These are phyloP conservation scores for Drepana falcataria DNA, from an alignment of 2,888 invertebrate genomes.

Conservation along the genomic window DNA sequence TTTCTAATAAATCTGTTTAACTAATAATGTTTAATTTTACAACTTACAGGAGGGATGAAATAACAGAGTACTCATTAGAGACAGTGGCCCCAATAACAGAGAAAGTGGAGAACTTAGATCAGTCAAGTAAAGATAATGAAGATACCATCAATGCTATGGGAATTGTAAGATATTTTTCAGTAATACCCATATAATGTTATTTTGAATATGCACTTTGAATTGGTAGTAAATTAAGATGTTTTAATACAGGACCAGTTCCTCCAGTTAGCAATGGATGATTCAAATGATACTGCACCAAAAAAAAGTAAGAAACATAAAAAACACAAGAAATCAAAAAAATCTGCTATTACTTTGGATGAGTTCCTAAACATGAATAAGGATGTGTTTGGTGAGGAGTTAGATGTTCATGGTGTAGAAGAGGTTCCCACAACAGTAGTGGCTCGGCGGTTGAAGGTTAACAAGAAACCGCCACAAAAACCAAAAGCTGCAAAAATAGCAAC, in stretches of 20 bases:
- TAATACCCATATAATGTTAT: not conserved
- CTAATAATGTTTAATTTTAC: not conserved
- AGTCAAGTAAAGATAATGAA: slow-evolving; percentile 23
- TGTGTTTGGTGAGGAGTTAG: slow-evolving; percentile 68
- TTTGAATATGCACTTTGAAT: not conserved
- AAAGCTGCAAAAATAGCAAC: slow-evolving; percentile 30
- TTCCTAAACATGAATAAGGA: slow-evolving; percentile 73
- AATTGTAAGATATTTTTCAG: slow-evolving; percentile 38
- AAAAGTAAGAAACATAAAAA: slow-evolving; percentile 67
- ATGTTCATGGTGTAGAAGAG: slow-evolving; percentile 69
- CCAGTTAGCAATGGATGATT: slow-evolving; percentile 53
- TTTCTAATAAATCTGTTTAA: not conserved
- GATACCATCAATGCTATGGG: slow-evolving; percentile 35
- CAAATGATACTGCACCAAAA: slow-evolving; percentile 36
- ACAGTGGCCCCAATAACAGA: slow-evolving; percentile 65
- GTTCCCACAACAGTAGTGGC: slow-evolving; percentile 59
- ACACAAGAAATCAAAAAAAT: slow-evolving; percentile 67
- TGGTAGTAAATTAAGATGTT: slow-evolving; percentile 1
- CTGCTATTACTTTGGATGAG: slow-evolving; percentile 68
- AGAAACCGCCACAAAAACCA: slow-evolving; percentile 24
- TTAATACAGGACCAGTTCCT: slow-evolving; percentile 59
- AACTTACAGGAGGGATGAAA: slow-evolving; percentile 41
- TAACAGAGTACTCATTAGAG: slow-evolving; percentile 62
- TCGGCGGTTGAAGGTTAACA: slow-evolving; percentile 49
- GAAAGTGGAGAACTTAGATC: slow-evolving; percentile 44